Percentiles rank a stretch among this genome's conserved stretches.
Evolutionary conservation across 2,888 invertebrate species (phyloP).

Genomic region (Euclidia mi): DNA sequence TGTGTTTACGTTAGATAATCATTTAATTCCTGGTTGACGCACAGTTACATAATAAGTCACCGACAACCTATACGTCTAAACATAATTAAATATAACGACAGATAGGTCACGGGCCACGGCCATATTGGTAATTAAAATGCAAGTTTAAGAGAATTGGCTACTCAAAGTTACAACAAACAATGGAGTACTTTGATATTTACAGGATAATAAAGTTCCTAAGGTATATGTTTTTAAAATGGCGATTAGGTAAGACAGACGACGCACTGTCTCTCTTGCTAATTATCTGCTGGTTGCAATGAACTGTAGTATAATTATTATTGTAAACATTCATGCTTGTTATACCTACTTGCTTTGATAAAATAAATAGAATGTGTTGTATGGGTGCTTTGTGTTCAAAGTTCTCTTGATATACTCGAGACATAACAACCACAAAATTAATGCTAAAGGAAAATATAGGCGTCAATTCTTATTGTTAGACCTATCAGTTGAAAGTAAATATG

Average conservation of each 20-base stretch:
- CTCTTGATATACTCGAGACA: no score
- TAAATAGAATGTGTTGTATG: no score
- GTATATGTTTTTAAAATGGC: conserved; percentile 23
- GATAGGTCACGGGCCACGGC: not conserved
- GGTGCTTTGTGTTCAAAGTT: no score
- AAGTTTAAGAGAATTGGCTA: conserved; percentile 5
- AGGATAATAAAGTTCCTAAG: conserved; percentile 31
- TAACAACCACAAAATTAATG: no score
- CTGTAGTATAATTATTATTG: conserved; percentile 42
- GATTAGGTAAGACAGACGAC: conserved; percentile 63
- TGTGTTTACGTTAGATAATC: not conserved
- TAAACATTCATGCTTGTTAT: conserved; percentile 24
- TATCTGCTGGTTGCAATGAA: conserved; percentile 61
- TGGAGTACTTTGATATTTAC: conserved; percentile 21
- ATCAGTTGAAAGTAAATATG: no score
- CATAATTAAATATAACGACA: not conserved
- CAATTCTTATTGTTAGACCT: no score
- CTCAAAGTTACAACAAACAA: conserved; percentile 8
- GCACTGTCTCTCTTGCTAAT: conserved; percentile 71
- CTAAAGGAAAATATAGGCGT: no score
- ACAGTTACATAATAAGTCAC: not conserved
- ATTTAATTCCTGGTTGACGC: not conserved
- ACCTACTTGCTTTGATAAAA: conserved; percentile 7
- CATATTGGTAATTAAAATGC: conserved; percentile 11
- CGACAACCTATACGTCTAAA: not conserved